These are phyloP conservation scores for Siderastrea siderea DNA, from an alignment of 92 coral and sea anemone genomes.

Conservation along the genomic window DNA sequence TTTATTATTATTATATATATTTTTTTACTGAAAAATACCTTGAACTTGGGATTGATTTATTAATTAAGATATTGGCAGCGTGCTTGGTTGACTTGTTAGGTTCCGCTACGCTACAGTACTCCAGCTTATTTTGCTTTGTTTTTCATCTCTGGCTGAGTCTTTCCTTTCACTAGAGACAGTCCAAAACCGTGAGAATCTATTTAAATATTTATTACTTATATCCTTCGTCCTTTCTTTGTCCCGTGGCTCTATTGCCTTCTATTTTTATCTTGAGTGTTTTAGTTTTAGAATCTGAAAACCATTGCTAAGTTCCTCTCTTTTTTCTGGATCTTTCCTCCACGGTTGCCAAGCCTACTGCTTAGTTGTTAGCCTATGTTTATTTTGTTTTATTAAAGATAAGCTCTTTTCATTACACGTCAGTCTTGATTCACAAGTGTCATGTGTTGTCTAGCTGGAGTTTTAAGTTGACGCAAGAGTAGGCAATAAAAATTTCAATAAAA, in stretches of 20 bases:
- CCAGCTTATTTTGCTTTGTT: conserved; percentile 17
- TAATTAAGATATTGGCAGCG: conserved; percentile 1
- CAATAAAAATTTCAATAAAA: not conserved
- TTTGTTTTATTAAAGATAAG: conserved; percentile 7
- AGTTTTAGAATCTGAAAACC: not conserved
- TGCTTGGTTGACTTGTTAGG: conserved; percentile 1
- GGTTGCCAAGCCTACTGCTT: conserved; percentile 9
- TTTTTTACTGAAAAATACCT: not conserved
- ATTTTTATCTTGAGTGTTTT: not conserved
- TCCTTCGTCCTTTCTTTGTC: not conserved
- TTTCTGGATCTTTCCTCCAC: not conserved
- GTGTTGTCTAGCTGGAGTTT: not conserved
- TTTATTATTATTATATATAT: not conserved
- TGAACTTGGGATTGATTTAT: conserved; percentile 6
- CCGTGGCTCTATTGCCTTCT: not conserved
- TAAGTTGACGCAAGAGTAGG: conserved; percentile 5
- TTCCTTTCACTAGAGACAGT: not conserved
- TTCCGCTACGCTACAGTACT: not conserved
- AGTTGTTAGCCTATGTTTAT: not conserved
- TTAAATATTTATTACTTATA: not conserved
- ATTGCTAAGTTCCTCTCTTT: not conserved
- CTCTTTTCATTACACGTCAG: conserved; percentile 35
- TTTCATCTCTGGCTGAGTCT: not conserved
- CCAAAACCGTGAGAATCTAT: not conserved
- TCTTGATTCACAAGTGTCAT: conserved; percentile 21